phyloP scores from a whole-genome alignment of 2,113 vertebrate genomes.

The Sinocyclocheilus anophthalmus region DNA sequence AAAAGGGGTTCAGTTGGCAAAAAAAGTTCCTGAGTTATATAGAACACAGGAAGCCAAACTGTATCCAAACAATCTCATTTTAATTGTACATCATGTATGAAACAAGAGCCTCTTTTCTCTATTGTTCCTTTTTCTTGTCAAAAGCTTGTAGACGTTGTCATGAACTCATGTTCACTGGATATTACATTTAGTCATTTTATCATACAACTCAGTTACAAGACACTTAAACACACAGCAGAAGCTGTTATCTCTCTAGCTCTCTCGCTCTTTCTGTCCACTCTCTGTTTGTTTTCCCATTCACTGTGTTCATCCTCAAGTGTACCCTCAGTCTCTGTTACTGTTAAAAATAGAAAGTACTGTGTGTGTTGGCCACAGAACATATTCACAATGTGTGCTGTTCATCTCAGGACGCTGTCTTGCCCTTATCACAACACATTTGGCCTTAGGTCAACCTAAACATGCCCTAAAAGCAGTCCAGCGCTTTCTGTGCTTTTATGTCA shows the following conservation, averaged over 20 bases:
- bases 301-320: slow-evolving; percentile 10
- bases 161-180: not conserved
- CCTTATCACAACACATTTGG: not conserved
- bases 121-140: not conserved
- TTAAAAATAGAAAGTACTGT: slow-evolving; percentile 15
- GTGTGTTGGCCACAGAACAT: not conserved
- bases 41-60: no score
- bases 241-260: not conserved
- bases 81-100: not conserved
- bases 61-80: no score
- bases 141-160: not conserved
- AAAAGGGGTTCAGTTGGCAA: no score
- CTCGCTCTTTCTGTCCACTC: not conserved
- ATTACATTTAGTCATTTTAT: not conserved
- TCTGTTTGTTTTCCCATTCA: slow-evolving; percentile 9
- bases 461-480: not conserved
- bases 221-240: not conserved
- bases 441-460: slow-evolving; percentile 18
- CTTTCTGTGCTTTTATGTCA: not conserved
- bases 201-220: not conserved
- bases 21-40: no score
- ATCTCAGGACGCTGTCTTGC: not conserved
- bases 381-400: slow-evolving; percentile 1
- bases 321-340: not conserved
- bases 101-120: not conserved